Evolutionary conservation across 2,113 vertebrate genomes (phyloP).

Genomic region (Gallinago undulata): DNA sequence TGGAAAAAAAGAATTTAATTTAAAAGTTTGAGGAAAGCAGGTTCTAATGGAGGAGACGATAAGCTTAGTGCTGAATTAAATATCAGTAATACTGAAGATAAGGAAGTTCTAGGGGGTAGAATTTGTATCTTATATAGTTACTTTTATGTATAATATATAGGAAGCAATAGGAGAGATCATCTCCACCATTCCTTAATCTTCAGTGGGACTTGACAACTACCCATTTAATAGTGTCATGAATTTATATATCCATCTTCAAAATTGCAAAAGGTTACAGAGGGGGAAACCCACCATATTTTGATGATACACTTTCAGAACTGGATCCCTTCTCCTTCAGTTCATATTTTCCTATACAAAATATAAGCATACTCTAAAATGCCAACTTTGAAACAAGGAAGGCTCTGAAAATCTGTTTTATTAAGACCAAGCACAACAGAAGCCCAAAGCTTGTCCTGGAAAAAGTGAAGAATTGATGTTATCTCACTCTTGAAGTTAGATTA

Average conservation of each 20-base stretch:
- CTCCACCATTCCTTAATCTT: neutral
- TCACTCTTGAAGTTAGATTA: neutral
- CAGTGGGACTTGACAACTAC: neutral
- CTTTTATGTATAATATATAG: neutral
- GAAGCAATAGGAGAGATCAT: neutral
- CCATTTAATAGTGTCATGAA: neutral
- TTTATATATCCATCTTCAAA: neutral
- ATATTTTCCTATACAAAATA: neutral
- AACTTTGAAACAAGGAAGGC: neutral
- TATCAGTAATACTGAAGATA: neutral
- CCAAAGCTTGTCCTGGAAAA: neutral
- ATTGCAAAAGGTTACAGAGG: neutral
- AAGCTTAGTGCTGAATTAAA: slow-evolving; percentile 45
- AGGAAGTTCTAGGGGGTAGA: neutral
- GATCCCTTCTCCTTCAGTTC: neutral
- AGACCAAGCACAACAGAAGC: neutral
- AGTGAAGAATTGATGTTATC: neutral
- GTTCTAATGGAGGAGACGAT: neutral
- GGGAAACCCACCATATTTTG: neutral
- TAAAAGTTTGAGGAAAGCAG: slow-evolving; percentile 14
- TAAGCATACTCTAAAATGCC: neutral
- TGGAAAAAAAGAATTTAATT: neutral
- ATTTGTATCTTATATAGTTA: slow-evolving; percentile 2
- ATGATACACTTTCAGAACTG: neutral
- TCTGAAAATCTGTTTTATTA: neutral